A percentile compares a stretch with the other conserved stretches of the same genome.
These are phyloP conservation scores for Myxocyprinus asiaticus DNA, from an alignment of 2,113 vertebrate species.

Conservation along the genomic window DNA sequence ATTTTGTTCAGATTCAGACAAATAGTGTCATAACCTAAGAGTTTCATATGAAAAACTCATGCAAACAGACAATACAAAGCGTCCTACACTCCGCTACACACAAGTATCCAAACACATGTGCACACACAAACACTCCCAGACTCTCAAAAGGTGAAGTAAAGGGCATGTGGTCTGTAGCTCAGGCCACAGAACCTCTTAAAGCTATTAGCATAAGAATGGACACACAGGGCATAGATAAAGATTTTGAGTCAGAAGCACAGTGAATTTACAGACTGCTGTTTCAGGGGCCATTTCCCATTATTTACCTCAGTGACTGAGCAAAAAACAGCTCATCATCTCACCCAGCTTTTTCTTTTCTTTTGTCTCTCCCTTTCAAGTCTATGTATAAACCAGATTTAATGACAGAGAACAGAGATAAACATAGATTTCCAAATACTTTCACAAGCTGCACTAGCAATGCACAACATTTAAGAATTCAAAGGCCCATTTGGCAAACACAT, in stretches of 20 bases:
- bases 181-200: slow-evolving; percentile 65
- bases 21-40: background rate
- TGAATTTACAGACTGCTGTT: slow-evolving; percentile 50
- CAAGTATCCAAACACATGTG: background rate
- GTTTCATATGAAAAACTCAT: background rate
- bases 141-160: slow-evolving; percentile 53
- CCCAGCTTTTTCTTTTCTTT: background rate
- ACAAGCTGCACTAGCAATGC: slow-evolving; percentile 46
- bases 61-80: background rate
- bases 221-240: slow-evolving; percentile 46
- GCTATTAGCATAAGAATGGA: slow-evolving; percentile 69
- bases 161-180: slow-evolving; percentile 53
- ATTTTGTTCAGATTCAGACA: background rate
- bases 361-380: slow-evolving; percentile 10
- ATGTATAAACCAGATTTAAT: slow-evolving; percentile 23
- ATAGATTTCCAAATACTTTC: slow-evolving; percentile 43
- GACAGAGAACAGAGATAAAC: slow-evolving; percentile 8
- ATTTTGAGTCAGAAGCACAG: slow-evolving; percentile 28
- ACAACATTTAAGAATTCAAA: slow-evolving; percentile 45
- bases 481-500: slow-evolving; percentile 45
- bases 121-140: slow-evolving; percentile 33
- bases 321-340: background rate
- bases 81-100: too few relatives aligned
- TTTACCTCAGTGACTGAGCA: background rate
- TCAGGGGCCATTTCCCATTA: background rate